These are phyloP conservation scores for Pica pica DNA, from an alignment of 2,113 vertebrate species.

Conservation along the genomic window DNA sequence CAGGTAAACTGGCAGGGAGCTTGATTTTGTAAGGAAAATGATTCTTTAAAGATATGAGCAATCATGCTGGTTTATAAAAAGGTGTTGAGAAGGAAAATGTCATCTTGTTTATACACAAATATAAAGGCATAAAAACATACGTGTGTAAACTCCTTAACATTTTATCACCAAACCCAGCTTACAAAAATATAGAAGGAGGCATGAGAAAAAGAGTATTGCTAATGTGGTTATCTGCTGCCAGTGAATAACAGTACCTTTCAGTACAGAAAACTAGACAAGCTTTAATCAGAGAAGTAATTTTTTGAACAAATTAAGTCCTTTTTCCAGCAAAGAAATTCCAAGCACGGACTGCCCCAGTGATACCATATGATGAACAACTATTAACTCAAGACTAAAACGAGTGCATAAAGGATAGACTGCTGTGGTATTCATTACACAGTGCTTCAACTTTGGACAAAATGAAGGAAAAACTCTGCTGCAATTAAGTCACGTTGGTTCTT, in stretches of 20 bases:
- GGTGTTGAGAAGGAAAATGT: constrained; percentile 1
- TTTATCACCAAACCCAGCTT: not conserved
- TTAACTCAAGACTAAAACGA: not conserved
- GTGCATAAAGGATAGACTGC: not conserved
- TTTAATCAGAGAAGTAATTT: not conserved
- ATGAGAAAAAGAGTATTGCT: not conserved
- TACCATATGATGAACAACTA: not conserved
- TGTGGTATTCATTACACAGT: not conserved
- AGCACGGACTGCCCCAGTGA: not conserved
- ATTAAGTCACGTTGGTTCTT: not conserved
- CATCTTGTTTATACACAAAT: constrained; percentile 27
- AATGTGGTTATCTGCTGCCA: not conserved
- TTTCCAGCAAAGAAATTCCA: not conserved
- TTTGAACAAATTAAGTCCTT: not conserved
- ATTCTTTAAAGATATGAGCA: constrained; percentile 7
- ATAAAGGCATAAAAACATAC: not conserved
- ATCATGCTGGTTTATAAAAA: constrained; percentile 21
- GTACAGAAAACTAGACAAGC: not conserved
- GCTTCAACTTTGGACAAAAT: not conserved
- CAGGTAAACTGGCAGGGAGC: not conserved
- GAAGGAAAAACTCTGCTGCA: not conserved
- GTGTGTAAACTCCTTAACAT: not conserved
- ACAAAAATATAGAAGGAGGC: not conserved
- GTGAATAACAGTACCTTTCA: not conserved
- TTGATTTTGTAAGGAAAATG: constrained; percentile 11